Evolutionary conservation across 1,140 invertebrate genomes (phyloP), one percentile per base, ranked within the genome.

Genomic region (Rhopalosiphum padi): DNA sequence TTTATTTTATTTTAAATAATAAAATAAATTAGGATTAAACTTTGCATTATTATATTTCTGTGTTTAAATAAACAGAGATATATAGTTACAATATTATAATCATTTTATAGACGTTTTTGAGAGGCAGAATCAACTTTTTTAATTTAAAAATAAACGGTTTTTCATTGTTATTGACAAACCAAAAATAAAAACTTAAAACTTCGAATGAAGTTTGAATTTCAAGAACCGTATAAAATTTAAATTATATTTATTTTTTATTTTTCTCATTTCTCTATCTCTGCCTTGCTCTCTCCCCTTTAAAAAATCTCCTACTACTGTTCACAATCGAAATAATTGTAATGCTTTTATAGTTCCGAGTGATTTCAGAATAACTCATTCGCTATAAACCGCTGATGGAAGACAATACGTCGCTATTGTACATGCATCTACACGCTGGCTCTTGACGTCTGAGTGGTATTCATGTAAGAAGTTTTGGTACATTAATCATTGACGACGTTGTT

Each of bases 381-480:
- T 22, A 37, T 41, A 53, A 89, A 89, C 92, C 77, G 82, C 55
- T 43, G 88, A 93, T 94, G 82, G 35, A 93, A 91, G 37, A 89
- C 55, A 93, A 60, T 68, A 55, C 87, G 60, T 51, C 11, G 43
- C 60, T 8, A 87, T 87, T 87, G 86, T 87, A 30, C 30, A 51
- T 35, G 43, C 86, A 51, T 87, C 86, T 87, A 30, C 30, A n/a
- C 30, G 60, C 53, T 21, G 55, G 53, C 60, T 77, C 90, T 91
- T 46, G 90, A 91, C 90, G 68, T 91, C 53, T 35, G 25, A 60
- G 53, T 91, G 90, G 8, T 46, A 46, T 91, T 77, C 90, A 35
- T 43, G 90, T 77, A 91, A 77, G 90, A 91, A 91, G 90, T 77
- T 82, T 91, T 77, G 60, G 90, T 77, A 90, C 83, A 94, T 86